Evolutionary conservation across 2,888 invertebrate genomes (phyloP), one percentile per base, ranked within the genome.

Genomic region (Coenonympha glycerion): DNA sequence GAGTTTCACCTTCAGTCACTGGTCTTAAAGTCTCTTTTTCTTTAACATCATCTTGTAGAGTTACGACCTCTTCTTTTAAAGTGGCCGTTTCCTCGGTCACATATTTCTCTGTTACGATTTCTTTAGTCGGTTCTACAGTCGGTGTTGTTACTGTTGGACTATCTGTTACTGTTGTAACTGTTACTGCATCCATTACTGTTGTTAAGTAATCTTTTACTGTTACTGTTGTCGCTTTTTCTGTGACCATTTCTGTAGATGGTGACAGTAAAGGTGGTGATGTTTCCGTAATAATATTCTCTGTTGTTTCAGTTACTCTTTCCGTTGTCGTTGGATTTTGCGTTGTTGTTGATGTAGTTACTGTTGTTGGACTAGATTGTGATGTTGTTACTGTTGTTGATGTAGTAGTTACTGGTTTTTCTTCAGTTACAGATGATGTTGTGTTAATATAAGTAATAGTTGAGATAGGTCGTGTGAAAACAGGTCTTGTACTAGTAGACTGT

Each of bases 371-470:
- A 39, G 73, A 56, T 16, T 61, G 58, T 53, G 61, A 48, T 49
- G 60, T 53, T 41, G 55, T 48, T 31, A 58, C 53, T 57, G 63
- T 58, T 1, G 65, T 60, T 22, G 66, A 65, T 39, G 62, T 57
- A 1, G 65, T 59, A 19, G 66, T 65, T 37, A 63, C 53, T n/a
- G 63, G 53, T 47, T 61, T 61, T 15, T 71, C 69, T 58, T 68
- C 68, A 34, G 60, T 57, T 40, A 66, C 63, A 21, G 64, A 52
- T 30, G 62, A 52, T 24, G 83, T 79, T 3, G 74, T 67, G 49
- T 81, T 85, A 5, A 86, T 84, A 47, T 82, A 81, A 21, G 82
- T 85, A 9, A 86, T 84, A 0, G 75, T 68, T 6, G 76, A 63
- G 3, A 66, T 66, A 42, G 75, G 87, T 44, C 81, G 68, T 0